phyloP scores from a whole-genome alignment of 2,888 invertebrate genomes.

The Protophormia terraenovae region DNA sequence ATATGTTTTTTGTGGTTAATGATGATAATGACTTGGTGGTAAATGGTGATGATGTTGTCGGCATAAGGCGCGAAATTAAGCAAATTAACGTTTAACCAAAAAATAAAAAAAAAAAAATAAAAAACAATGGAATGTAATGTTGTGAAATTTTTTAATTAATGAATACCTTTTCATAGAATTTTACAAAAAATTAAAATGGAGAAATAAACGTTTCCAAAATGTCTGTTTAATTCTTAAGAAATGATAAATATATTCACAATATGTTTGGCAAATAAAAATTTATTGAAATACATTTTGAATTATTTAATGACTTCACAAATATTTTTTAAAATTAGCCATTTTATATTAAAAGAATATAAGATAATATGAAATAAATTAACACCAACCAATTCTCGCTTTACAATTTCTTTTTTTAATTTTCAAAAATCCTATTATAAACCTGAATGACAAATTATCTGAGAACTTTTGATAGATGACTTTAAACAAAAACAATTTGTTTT shows the following conservation, averaged over 20 bases:
- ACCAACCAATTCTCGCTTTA: too few species aligned
- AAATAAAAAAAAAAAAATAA: too few species aligned
- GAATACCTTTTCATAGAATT: constrained; percentile 26
- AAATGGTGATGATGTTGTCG: constrained; percentile 32
- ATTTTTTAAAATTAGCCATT: too few species aligned
- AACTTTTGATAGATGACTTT: constrained; percentile 45
- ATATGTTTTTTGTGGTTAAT: constrained; percentile 36
- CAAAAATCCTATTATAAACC: neutral
- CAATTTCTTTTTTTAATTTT: neutral
- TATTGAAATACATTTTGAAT: too few species aligned
- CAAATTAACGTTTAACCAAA: constrained; percentile 64
- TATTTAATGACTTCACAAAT: too few species aligned
- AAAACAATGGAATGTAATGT: constrained; percentile 45
- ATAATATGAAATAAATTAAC: too few species aligned
- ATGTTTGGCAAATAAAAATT: too few species aligned
- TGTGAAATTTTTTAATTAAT: constrained; percentile 60
- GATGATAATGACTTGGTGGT: neutral
- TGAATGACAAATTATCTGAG: constrained; percentile 7
- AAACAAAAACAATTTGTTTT: constrained; percentile 52
- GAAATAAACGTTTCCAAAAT: neutral
- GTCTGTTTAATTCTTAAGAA: neutral
- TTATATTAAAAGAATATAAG: too few species aligned
- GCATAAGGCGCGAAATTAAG: constrained; percentile 69
- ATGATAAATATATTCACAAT: too few species aligned
- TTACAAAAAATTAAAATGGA: neutral